Evolutionary conservation across 2,888 invertebrate species (phyloP).

Genomic region (Lepas anatifera): DNA sequence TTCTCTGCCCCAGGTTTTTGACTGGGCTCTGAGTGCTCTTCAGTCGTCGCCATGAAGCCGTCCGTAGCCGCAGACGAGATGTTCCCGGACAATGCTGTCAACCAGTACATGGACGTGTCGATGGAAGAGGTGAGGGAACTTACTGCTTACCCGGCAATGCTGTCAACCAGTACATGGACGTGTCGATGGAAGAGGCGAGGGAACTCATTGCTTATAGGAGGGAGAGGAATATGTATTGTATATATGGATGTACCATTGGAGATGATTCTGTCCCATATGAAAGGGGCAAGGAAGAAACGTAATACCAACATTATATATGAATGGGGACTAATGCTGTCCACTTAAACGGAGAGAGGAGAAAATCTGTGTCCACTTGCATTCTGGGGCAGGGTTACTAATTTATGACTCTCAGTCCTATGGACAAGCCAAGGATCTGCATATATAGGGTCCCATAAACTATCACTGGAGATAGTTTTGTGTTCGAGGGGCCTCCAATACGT

Average conservation of each 20-base stretch:
- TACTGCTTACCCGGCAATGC: not conserved
- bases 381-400: too few relatives aligned
- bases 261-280: not conserved
- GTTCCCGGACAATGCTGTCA: constrained; percentile 1
- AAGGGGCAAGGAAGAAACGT: not conserved
- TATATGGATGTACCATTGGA: too few relatives aligned
- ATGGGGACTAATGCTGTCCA: too few relatives aligned
- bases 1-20: too few relatives aligned
- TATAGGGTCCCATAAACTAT: too few relatives aligned
- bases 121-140: not conserved
- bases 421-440: too few relatives aligned
- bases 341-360: too few relatives aligned
- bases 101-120: constrained; percentile 3
- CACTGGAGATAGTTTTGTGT: too few relatives aligned
- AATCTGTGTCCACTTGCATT: too few relatives aligned
- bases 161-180: not conserved
- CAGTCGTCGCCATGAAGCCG: constrained; percentile 1
- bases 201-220: not conserved
- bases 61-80: not conserved
- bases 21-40: too few relatives aligned
- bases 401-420: too few relatives aligned
- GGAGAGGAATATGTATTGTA: not conserved
- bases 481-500: too few relatives aligned
- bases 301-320: not conserved
- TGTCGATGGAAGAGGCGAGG: not conserved